These are phyloP conservation scores for Nannospalax galili DNA, from an alignment of 2,113 vertebrate species.

Conservation along the genomic window DNA sequence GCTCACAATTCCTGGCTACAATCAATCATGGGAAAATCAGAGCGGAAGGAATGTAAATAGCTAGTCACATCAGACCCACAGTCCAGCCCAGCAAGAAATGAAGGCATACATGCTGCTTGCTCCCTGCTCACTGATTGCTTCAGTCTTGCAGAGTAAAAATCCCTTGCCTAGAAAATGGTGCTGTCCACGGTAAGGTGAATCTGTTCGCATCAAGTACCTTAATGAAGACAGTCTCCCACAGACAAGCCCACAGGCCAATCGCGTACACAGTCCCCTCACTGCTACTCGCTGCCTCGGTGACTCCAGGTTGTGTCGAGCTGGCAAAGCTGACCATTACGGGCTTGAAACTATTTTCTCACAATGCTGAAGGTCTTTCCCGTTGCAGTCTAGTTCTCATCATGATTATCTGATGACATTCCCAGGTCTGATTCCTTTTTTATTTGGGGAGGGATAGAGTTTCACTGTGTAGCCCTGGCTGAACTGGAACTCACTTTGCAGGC, in stretches of 20 bases:
- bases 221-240: background rate
- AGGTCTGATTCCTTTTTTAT: background rate
- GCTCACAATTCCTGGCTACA: background rate
- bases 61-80: background rate
- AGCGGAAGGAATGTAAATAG: background rate
- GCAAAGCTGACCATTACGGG: background rate
- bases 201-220: background rate
- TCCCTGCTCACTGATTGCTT: background rate
- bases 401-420: background rate
- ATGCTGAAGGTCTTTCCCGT: background rate
- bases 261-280: background rate
- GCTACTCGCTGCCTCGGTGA: background rate
- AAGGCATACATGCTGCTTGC: background rate
- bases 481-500: no score
- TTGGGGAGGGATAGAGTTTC: no score
- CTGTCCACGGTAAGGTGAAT: background rate
- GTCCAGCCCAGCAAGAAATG: background rate
- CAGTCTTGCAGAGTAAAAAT: background rate
- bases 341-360: background rate
- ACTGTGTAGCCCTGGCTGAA: no score
- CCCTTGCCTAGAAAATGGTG: background rate
- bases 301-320: background rate
- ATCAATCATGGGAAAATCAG: background rate
- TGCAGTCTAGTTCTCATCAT: background rate
- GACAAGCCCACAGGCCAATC: background rate